Conservation (phyloP, 2,888 invertebrate genomes). For the Mesoligia furuncula region DNA sequence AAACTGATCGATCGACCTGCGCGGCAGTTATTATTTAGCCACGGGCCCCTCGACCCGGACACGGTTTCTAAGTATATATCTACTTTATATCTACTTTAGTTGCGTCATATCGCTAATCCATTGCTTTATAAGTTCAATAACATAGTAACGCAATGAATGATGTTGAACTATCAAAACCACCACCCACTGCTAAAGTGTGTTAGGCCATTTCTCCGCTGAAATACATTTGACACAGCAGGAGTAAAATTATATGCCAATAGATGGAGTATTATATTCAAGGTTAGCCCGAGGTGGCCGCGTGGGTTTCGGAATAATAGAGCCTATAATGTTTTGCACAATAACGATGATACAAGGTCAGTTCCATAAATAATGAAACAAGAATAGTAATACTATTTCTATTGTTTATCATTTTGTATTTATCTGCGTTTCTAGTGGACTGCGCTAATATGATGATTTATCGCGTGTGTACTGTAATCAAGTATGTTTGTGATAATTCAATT, state of each 20-base stretch:
- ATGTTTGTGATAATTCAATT: constrained; percentile 3
- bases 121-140: no score
- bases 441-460: constrained; percentile 30
- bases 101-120: not conserved
- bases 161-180: no score
- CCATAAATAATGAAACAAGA: not conserved
- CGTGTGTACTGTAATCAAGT: not conserved
- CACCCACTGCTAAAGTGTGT: not conserved
- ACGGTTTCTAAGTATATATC: no score
- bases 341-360: not conserved
- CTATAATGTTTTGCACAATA: not conserved
- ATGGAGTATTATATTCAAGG: not conserved
- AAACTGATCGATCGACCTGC: no score
- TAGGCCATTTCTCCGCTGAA: no score
- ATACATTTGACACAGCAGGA: not conserved
- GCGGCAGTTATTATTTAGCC: no score
- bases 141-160: no score
- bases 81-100: no score
- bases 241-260: not conserved
- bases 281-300: not conserved
- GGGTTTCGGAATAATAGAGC: not conserved
- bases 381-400: not conserved
- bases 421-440: constrained; percentile 8
- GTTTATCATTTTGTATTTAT: constrained; percentile 8
- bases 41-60: no score